These are phyloP conservation scores for Drosophila nigrodunni DNA, from an alignment of 1,140 invertebrate genomes.

Conservation along the genomic window DNA sequence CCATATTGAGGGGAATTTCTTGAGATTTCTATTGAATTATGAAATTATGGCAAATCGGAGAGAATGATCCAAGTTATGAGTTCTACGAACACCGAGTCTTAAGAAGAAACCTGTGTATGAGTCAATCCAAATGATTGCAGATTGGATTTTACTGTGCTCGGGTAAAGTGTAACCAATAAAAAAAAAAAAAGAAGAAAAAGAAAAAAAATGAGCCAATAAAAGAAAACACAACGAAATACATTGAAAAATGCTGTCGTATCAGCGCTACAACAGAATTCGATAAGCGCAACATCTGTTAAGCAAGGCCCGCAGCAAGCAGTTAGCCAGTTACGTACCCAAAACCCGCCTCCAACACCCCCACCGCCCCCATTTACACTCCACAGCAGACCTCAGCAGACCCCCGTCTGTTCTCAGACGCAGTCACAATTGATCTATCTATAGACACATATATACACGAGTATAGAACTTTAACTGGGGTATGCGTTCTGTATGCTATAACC, in stretches of 20 bases:
- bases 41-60: not conserved
- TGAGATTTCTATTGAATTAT: not conserved
- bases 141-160: constrained; percentile 31
- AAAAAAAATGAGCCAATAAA: constrained; percentile 10
- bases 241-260: constrained; percentile 47
- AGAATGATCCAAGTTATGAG: constrained; percentile 7
- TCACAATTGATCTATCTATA: constrained; percentile 35
- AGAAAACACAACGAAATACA: constrained; percentile 28
- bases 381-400: not conserved
- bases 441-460: not conserved
- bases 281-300: constrained; percentile 49
- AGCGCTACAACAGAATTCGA: constrained; percentile 33
- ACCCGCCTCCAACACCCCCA: not conserved
- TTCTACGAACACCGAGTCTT: constrained; percentile 22
- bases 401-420: not conserved
- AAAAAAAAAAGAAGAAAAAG: not conserved
- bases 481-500: constrained; percentile 8
- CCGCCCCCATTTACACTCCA: not conserved
- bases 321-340: not conserved
- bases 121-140: constrained; percentile 34
- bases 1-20: constrained; percentile 7
- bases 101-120: constrained; percentile 16
- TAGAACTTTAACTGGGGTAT: constrained; percentile 2
- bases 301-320: constrained; percentile 14
- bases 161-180: constrained; percentile 38